A percentile compares a stretch with the other conserved stretches of the same genome.
Evolutionary conservation across 2,797 vertebrate genomes (phyloP).

Genomic region (Alosa sapidissima): DNA sequence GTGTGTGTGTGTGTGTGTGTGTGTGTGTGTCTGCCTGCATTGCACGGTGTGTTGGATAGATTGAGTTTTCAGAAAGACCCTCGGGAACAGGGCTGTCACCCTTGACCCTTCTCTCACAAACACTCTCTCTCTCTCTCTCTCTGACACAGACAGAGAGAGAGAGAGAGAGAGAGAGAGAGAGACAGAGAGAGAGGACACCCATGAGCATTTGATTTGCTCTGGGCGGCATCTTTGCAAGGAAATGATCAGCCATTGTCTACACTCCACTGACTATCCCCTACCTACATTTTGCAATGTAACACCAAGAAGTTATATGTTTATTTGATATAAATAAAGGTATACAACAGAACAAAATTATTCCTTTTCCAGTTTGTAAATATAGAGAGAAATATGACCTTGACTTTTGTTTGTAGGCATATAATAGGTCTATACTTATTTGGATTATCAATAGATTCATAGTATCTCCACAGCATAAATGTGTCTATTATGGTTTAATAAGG

Average conservation of each 20-base stretch:
- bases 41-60: background rate
- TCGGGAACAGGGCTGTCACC: background rate
- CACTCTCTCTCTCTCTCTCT: background rate
- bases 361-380: too few relatives aligned
- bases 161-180: background rate
- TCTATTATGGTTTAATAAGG: background rate
- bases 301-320: too few relatives aligned
- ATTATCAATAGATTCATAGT: background rate
- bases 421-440: background rate
- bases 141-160: background rate
- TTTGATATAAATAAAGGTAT: too few relatives aligned
- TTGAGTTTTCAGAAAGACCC: background rate
- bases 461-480: background rate
- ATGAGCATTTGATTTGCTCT: too few relatives aligned
- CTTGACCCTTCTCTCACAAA: background rate
- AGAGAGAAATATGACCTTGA: too few relatives aligned
- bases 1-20: conserved; percentile 10
- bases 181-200: background rate
- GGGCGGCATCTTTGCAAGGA: background rate
- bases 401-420: background rate
- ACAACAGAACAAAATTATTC: too few relatives aligned
- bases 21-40: background rate
- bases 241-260: background rate
- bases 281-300: background rate
- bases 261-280: background rate